Percentiles rank a stretch among this genome's conserved stretches.
Evolutionary conservation across 2,113 vertebrate species (phyloP).

Genomic region (Tringa solitaria): DNA sequence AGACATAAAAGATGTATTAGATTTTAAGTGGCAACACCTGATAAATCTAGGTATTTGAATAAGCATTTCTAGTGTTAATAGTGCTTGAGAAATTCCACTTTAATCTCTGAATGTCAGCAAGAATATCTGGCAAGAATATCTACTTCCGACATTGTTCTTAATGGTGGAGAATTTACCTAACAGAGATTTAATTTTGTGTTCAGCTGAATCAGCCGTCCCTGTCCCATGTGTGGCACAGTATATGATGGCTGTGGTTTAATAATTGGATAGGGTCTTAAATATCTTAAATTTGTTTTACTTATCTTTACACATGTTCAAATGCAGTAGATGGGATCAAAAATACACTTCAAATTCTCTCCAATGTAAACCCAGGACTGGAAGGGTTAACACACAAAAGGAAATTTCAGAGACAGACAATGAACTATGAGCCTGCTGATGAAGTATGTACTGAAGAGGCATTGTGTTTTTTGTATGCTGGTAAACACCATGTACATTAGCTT

Average conservation of each 20-base stretch:
- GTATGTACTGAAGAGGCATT: background rate
- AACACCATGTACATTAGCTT: background rate
- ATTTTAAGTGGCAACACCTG: background rate
- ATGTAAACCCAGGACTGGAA: background rate
- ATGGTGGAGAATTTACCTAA: background rate
- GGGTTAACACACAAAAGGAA: background rate
- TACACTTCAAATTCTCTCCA: background rate
- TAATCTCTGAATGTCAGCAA: background rate
- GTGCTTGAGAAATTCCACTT: background rate
- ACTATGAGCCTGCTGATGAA: background rate
- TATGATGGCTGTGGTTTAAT: background rate
- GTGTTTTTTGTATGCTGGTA: background rate
- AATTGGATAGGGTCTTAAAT: background rate
- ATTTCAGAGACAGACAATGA: background rate
- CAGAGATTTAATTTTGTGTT: background rate
- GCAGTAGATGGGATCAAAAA: background rate
- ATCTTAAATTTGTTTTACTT: background rate
- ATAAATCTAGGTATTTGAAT: background rate
- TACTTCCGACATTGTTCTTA: background rate
- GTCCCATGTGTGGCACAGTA: background rate
- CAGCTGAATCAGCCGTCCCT: background rate
- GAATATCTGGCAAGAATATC: background rate
- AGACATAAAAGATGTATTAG: background rate
- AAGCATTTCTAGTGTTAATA: background rate
- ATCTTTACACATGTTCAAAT: background rate